Evolutionary conservation across 2,888 invertebrate genomes (phyloP).

Genomic region (Parascotia fuliginaria): DNA sequence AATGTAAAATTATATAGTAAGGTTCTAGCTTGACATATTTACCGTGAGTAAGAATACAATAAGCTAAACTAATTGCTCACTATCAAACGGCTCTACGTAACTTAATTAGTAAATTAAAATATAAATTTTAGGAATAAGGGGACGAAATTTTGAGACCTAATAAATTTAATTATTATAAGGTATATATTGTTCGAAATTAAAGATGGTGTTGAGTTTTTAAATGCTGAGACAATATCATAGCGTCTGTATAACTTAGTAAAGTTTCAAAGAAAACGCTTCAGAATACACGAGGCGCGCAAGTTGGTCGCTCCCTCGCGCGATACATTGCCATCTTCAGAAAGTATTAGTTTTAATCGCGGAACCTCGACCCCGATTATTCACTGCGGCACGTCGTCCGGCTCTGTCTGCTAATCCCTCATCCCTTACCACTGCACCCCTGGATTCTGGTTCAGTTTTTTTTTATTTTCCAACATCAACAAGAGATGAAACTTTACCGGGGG

Average conservation of each 20-base stretch:
- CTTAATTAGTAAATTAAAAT: too few relatives aligned
- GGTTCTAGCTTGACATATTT: too few relatives aligned
- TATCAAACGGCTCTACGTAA: too few relatives aligned
- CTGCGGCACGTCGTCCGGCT: constrained; percentile 56
- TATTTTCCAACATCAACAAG: constrained; percentile 74
- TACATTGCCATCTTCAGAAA: constrained; percentile 51
- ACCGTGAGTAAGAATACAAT: too few relatives aligned
- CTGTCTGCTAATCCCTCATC: constrained; percentile 55
- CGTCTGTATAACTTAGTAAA: not conserved
- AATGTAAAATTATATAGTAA: too few relatives aligned
- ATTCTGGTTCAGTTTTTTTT: constrained; percentile 60
- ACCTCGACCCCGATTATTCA: constrained; percentile 60
- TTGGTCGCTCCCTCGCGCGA: constrained; percentile 23
- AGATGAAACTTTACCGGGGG: constrained; percentile 73
- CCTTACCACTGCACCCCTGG: constrained; percentile 51
- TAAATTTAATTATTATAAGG: too few relatives aligned
- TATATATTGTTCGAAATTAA: too few relatives aligned
- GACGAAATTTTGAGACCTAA: too few relatives aligned
- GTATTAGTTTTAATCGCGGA: constrained; percentile 61
- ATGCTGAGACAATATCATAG: not conserved
- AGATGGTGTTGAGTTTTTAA: not conserved
- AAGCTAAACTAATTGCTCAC: too few relatives aligned
- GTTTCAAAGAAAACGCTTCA: constrained; percentile 23
- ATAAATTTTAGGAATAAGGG: too few relatives aligned
- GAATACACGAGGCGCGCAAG: constrained; percentile 25